These are phyloP conservation scores for Anguilla megastoma DNA, from an alignment of 2,797 vertebrate genomes.

Conservation along the genomic window DNA sequence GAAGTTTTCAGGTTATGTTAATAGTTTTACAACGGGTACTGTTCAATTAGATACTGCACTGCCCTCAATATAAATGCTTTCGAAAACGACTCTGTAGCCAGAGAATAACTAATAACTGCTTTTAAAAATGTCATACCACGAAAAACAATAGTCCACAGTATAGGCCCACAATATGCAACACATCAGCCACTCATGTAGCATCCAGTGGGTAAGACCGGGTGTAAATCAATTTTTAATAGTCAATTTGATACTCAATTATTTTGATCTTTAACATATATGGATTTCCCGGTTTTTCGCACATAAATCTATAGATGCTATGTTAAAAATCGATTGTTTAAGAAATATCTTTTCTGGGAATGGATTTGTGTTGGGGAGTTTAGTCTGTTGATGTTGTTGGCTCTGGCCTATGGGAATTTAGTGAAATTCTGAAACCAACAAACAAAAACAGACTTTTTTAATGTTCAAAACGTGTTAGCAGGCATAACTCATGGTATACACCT, in stretches of 20 bases:
- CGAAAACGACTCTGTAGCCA: neutral
- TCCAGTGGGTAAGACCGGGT: neutral
- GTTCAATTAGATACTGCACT: neutral
- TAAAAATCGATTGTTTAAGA: constrained; percentile 11
- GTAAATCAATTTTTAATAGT: constrained; percentile 17
- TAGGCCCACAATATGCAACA: neutral
- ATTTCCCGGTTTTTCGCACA: constrained; percentile 18
- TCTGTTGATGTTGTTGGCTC: neutral
- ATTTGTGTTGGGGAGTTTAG: neutral
- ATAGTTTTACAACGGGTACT: neutral
- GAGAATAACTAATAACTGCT: neutral
- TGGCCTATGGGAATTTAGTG: neutral
- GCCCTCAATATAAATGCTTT: neutral
- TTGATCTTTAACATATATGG: constrained; percentile 20
- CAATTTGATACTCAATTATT: constrained; percentile 22
- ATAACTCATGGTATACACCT: neutral
- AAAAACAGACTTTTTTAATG: neutral
- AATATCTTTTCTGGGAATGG: neutral
- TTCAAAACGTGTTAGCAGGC: neutral
- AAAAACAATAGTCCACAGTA: neutral
- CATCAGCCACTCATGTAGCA: neutral
- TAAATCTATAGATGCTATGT: constrained; percentile 17
- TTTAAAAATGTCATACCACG: neutral
- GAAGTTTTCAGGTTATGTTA: neutral
- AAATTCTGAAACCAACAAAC: neutral